Conservation (phyloP, 2,888 invertebrate genomes). For the Tenodera sinensis region DNA sequence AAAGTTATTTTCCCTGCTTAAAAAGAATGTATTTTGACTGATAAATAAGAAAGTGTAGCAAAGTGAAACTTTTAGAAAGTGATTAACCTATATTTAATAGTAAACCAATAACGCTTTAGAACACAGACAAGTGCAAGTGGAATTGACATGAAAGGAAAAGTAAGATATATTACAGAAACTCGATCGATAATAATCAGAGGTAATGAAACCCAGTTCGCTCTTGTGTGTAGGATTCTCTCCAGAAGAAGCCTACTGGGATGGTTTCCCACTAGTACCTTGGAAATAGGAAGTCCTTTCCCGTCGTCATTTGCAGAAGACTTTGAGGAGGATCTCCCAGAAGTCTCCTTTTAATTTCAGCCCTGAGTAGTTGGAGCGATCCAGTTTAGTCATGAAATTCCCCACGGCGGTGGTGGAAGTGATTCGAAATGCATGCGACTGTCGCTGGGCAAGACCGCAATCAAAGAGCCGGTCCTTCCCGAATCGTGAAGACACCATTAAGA, state of each 20-base stretch:
- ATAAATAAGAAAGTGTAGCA: too few relatives aligned
- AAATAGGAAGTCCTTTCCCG: not conserved
- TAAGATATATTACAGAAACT: too few relatives aligned
- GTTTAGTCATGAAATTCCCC: not conserved
- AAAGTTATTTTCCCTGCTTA: too few relatives aligned
- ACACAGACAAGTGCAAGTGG: too few relatives aligned
- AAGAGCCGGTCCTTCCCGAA: not conserved
- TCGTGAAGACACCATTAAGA: conserved; percentile 13
- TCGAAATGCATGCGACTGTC: not conserved
- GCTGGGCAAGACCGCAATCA: not conserved
- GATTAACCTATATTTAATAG: too few relatives aligned
- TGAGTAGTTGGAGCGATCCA: not conserved
- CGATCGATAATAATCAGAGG: too few relatives aligned
- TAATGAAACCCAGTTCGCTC: not conserved
- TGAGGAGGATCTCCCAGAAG: not conserved
- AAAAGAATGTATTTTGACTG: too few relatives aligned
- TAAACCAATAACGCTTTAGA: too few relatives aligned
- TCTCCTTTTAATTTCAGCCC: not conserved
- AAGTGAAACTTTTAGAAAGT: too few relatives aligned
- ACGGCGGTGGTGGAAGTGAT: not conserved
- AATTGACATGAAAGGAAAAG: too few relatives aligned
- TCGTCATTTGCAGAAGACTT: not conserved
- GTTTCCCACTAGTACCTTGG: not conserved
- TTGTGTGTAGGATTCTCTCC: not conserved
- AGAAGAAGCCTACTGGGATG: not conserved